Evolutionary conservation across 2,888 invertebrate genomes (phyloP), one percentile per base, ranked within the genome.

Genomic region (Gandaritis pyraliata): DNA sequence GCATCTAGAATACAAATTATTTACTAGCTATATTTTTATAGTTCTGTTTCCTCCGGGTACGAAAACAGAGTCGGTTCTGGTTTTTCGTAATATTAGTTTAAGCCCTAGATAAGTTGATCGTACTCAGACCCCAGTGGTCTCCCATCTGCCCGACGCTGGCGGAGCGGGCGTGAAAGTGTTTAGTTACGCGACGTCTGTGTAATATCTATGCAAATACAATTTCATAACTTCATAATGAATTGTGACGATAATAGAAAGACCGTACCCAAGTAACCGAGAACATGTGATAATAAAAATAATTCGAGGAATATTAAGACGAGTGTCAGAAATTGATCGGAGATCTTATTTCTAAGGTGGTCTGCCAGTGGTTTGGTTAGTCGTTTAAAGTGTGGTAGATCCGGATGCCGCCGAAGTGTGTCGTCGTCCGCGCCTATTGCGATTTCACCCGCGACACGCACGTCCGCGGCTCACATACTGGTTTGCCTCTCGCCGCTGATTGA

Each of bases 371-470:
- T 48, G 66, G n/a, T n/a, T n/a, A n/a, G 74, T 72, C 53, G 69
- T 45, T 49, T 16, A 50, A 2, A 39, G 52, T 53, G 57, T 72
- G 71, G 61, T 70, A 66, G 72, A 83, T 75, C 86, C 88, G 88
- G 88, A 86, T 87, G 71, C 78, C 72, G 73, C 50, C 45, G 70
- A 88, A 88, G 87, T 88, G 86, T 88, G 88, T 75, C 88, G 82
- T 72, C 70, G 82, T 72, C 76, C 76, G 80, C 74, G 72, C 66
- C 69, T 65, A 76, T 61, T 59, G 72, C 85, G 91, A 91, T 92
- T 92, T 92, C 91, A 78, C 90, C 81, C 72, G 82, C 83, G 85
- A 85, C 88, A 90, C 90, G 91, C 89, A 86, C 84, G 84, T 86
- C 82, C 85, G 83, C 76, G 65, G 75, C 76, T 77, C 76, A 74